phyloP scores from a whole-genome alignment of 2,113 vertebrate species.

The Zootoca vivipara region DNA sequence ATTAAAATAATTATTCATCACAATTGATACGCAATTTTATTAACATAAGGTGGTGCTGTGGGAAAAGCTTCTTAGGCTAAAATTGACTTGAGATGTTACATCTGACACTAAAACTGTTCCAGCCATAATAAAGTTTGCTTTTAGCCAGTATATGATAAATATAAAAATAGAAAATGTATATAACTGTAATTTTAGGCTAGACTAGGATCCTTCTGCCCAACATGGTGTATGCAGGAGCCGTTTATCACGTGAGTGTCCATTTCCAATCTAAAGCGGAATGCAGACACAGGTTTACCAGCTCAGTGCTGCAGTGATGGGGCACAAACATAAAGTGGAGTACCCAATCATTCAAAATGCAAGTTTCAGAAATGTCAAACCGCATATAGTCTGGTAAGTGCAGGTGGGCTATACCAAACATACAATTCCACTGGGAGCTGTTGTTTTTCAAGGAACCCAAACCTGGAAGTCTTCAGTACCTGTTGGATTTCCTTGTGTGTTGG shows the following conservation, averaged over 20 bases:
- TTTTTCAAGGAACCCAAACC: background rate
- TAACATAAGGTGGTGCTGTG: background rate
- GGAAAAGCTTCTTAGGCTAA: background rate
- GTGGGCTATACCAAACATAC: background rate
- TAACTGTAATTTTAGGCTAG: background rate
- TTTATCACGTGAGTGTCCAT: background rate
- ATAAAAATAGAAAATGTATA: background rate
- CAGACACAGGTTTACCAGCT: background rate
- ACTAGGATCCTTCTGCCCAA: background rate
- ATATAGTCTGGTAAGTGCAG: background rate
- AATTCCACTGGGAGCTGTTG: background rate
- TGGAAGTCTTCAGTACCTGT: constrained; percentile 76
- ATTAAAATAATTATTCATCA: background rate
- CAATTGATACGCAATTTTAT: background rate
- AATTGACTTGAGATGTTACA: background rate
- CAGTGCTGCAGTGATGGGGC: background rate
- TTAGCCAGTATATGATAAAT: background rate
- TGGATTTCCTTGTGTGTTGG: constrained; percentile 94
- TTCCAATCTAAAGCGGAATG: background rate
- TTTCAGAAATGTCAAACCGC: background rate
- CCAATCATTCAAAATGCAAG: background rate
- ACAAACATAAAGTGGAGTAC: background rate
- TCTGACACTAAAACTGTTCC: background rate
- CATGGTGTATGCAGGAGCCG: background rate
- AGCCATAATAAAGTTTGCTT: background rate